These are phyloP conservation scores for Hemicordylus capensis DNA, from an alignment of 2,113 vertebrate species.

Conservation along the genomic window DNA sequence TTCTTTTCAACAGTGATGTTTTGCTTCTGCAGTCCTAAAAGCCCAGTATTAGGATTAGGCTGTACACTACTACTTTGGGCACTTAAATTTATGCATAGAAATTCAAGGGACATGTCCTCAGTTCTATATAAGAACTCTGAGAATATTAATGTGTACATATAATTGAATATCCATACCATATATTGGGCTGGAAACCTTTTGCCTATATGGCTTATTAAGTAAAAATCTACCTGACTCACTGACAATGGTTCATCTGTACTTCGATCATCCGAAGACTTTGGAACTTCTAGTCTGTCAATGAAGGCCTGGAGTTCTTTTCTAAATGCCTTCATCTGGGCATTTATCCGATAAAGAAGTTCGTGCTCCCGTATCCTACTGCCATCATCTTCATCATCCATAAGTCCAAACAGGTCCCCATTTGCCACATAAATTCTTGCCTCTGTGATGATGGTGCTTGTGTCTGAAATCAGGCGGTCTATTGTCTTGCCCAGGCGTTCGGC, in stretches of 20 bases:
- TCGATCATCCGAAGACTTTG: slow-evolving; percentile 89
- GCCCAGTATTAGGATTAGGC: neutral
- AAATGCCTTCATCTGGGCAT: slow-evolving; percentile 98
- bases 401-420: slow-evolving; percentile 92
- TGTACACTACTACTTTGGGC: neutral
- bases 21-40: neutral
- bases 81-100: neutral
- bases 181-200: slow-evolving; percentile 53
- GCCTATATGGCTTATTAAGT: slow-evolving; percentile 72
- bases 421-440: slow-evolving; percentile 94
- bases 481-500: slow-evolving; percentile 95
- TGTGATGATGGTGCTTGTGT: slow-evolving; percentile 96
- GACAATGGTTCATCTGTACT: slow-evolving; percentile 93
- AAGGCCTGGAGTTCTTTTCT: slow-evolving; percentile 97
- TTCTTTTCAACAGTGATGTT: neutral
- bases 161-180: neutral
- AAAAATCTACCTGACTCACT: slow-evolving; percentile 91
- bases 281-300: slow-evolving; percentile 95
- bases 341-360: slow-evolving; percentile 96
- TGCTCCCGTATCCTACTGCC: slow-evolving; percentile 95
- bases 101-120: slow-evolving; percentile 24
- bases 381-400: slow-evolving; percentile 95
- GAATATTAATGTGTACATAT: neutral
- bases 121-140: neutral
- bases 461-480: slow-evolving; percentile 94